Evolutionary conservation across 2,888 invertebrate genomes (phyloP), one percentile per base, ranked within the genome.

Genomic region (Clitarchus hookeri): DNA sequence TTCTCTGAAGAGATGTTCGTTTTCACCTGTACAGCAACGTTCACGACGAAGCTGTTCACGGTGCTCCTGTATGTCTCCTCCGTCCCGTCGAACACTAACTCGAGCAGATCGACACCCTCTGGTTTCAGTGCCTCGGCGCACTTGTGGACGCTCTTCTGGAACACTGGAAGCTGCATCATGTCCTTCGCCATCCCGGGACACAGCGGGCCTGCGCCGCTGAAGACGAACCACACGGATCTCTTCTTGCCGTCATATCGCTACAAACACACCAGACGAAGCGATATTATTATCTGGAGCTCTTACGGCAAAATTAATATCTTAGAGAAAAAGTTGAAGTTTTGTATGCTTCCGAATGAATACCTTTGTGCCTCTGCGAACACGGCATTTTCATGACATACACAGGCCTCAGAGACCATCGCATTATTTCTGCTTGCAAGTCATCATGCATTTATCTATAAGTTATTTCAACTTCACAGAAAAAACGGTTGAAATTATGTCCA

Each of bases 121-220:
- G 94, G 93, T 87, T 92, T 91, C 78, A 96, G 91, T 6, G 93
- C 91, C 25, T 92, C 91, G 85, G 94, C 93, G 83, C 94, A 94
- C 89, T 92, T 93, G 36, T 91, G 90, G 86, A 97, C 94, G 0
- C 95, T 93, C 44, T 93, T 91, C 8, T 93, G 93, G 91, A 96
- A 96, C 26, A 94, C 91, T 44, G 95, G 94, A 25, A 96, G 90
- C 87, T 92, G 91, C 93, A 96, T 93, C 88, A 97, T 91, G 84
- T 94, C 93, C 36, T 92, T 92, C 0, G 94, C 95, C 96, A 95
- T 95, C 83, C 94, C 94, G 85, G 92, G 91, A 95, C 95, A 96
- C 90, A 96, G 95, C 26, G 94, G 94, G 13, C 96, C 96, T 95
- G 96, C 95, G 54, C 96, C 96, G 87, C 95, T 94, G 91, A 94